These are phyloP conservation scores for Hyphantria cunea DNA, from an alignment of 1,140 invertebrate species.

Conservation along the genomic window DNA sequence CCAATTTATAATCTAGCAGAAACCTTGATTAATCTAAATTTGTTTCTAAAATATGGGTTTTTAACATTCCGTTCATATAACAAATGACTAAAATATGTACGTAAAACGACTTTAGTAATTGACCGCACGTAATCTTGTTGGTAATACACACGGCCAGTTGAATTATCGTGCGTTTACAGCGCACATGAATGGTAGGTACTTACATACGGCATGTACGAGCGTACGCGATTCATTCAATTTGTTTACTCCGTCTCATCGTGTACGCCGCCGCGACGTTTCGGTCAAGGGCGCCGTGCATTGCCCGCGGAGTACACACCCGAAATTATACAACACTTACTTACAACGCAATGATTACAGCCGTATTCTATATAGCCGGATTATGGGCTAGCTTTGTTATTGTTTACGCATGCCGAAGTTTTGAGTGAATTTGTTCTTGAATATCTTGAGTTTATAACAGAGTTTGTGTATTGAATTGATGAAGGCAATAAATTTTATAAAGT, in stretches of 20 bases:
- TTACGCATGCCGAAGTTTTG: conserved; percentile 35
- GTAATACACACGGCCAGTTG: conserved; percentile 63
- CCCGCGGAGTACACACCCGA: conserved; percentile 45
- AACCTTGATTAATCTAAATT: no score
- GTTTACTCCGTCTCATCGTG: conserved; percentile 60
- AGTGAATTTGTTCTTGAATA: conserved; percentile 25
- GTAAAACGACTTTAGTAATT: no score
- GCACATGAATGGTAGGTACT: conserved; percentile 72
- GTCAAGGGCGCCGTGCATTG: conserved; percentile 71
- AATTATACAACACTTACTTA: conserved; percentile 37
- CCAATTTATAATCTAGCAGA: no score
- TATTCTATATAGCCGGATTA: conserved; percentile 2
- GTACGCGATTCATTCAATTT: conserved; percentile 80
- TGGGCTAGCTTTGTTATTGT: conserved; percentile 31
- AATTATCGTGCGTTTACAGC: conserved; percentile 74
- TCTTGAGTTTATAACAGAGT: conserved; percentile 3
- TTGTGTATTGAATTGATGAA: no score
- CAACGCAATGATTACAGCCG: conserved; percentile 31
- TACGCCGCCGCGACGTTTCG: conserved; percentile 54
- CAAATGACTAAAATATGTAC: no score
- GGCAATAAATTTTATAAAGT: no score
- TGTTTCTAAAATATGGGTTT: no score
- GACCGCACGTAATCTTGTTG: conserved; percentile 45
- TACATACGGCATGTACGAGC: conserved; percentile 54
- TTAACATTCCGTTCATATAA: no score